Evolutionary conservation across 2,888 invertebrate genomes (phyloP), one percentile per base, ranked within the genome.

Genomic region (Pseudanteris insignis): DNA sequence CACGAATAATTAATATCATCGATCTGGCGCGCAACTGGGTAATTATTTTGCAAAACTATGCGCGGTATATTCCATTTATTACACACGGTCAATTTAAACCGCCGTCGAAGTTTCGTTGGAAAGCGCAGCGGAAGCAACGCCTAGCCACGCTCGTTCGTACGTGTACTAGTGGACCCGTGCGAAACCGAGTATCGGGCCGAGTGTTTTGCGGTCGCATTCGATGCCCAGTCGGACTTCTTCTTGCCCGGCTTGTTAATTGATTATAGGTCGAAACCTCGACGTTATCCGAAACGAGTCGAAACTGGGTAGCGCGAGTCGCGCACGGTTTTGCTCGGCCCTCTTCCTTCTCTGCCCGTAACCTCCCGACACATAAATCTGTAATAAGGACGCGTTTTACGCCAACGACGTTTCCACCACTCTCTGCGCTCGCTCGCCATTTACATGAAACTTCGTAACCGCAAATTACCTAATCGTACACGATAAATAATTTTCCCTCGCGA

Each of bases 161-260:
- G n/a, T n/a, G n/a, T n/a, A n/a, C n/a, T n/a, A n/a, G n/a, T n/a
- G 46, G 51, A 57, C 40, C 59, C 63, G 47, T 30, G 37, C 53
- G 43, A 41, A 62, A 57, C 40, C 47, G 38, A 28, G 41, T 53
- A 62, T 62, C 59, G 63, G 60, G 53, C 40, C 26, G 57, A 57
- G 44, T 54, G 60, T 64, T 64, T 65, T 65, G 64, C 26, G 43
- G 51, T 34, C 38, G 41, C 53, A 50, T 47, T 44, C 44, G 48
- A 54, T 48, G 64, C 51, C 38, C 64, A 62, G 46, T 50, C 43
- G 34, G 26, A 58, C 61, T 65, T 63, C 59, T 65, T 73, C 75
- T 72, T 67, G 73, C 67, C 50, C 61, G 46, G 11, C 2, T 50
- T 69, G 71, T 73, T 76, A 74, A 76, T 76, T 74, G 75, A 76